phyloP scores from a whole-genome alignment of 2,888 invertebrate species.

The Eudemis profundana region DNA sequence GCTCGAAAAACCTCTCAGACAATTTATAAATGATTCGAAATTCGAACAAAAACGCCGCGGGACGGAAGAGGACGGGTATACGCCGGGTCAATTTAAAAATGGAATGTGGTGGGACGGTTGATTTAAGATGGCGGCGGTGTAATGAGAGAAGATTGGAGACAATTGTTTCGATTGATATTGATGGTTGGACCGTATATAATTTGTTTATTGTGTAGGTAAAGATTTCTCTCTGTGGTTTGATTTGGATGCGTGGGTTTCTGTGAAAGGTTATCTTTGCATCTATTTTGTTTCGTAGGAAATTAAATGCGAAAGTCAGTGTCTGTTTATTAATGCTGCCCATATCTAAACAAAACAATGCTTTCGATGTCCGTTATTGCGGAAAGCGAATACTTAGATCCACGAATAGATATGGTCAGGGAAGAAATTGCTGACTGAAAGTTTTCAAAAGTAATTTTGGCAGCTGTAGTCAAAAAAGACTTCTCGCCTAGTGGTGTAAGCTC shows the following conservation, averaged over 20 bases:
- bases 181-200: constrained; percentile 44
- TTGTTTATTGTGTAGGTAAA: constrained; percentile 41
- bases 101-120: constrained; percentile 56
- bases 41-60: constrained; percentile 55
- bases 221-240: constrained; percentile 39
- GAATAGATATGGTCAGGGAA: no score
- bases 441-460: no score
- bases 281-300: constrained; percentile 7
- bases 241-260: constrained; percentile 6
- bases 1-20: constrained; percentile 47
- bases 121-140: constrained; percentile 51
- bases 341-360: no score
- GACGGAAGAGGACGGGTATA: constrained; percentile 52
- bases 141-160: constrained; percentile 55
- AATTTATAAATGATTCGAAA: constrained; percentile 59
- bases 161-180: constrained; percentile 55
- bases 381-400: no score
- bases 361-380: background rate
- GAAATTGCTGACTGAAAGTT: no score
- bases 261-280: constrained; percentile 11
- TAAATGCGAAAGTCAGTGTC: constrained; percentile 5
- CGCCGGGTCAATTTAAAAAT: constrained; percentile 53
- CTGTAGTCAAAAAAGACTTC: no score
- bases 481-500: no score
- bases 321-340: background rate